phyloP scores from a whole-genome alignment of 2,797 vertebrate species.

The Chrysocyon brachyurus region DNA sequence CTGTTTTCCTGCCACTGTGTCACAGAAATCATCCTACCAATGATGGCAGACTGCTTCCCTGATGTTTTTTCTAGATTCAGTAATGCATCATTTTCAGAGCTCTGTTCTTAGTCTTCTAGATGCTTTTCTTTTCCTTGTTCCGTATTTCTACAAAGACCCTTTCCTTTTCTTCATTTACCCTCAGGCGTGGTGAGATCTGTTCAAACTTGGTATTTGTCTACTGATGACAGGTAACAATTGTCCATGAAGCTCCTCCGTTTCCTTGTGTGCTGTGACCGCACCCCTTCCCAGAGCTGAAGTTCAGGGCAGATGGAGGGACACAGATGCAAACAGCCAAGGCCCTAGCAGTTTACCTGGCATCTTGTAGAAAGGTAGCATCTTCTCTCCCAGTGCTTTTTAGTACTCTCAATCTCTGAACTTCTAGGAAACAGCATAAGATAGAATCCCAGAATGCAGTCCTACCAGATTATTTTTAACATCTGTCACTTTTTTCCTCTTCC shows the following conservation, averaged over 20 bases:
- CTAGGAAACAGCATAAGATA: neutral
- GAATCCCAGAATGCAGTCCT: neutral
- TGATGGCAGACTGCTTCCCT: neutral
- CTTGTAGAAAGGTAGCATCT: neutral
- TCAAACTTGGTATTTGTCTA: neutral
- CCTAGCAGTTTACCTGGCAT: neutral
- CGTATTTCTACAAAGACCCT: neutral
- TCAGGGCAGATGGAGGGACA: neutral
- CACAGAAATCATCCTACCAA: neutral
- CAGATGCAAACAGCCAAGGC: neutral
- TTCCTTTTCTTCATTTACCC: neutral
- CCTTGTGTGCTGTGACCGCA: neutral
- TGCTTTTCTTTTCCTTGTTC: neutral
- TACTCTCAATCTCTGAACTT: neutral
- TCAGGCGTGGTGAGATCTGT: neutral
- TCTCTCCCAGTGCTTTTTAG: neutral
- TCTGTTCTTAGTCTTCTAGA: neutral
- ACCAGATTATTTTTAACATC: neutral
- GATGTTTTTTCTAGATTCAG: neutral
- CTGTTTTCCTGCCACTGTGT: neutral
- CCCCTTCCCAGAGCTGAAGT: neutral
- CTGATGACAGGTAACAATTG: neutral
- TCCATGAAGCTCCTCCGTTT: neutral
- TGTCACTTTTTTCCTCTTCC: neutral
- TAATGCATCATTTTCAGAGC: neutral